Percentiles rank a stretch among this genome's conserved stretches.
Conservation (phyloP, 2,113 vertebrate genomes). For the Pygoscelis adeliae region DNA sequence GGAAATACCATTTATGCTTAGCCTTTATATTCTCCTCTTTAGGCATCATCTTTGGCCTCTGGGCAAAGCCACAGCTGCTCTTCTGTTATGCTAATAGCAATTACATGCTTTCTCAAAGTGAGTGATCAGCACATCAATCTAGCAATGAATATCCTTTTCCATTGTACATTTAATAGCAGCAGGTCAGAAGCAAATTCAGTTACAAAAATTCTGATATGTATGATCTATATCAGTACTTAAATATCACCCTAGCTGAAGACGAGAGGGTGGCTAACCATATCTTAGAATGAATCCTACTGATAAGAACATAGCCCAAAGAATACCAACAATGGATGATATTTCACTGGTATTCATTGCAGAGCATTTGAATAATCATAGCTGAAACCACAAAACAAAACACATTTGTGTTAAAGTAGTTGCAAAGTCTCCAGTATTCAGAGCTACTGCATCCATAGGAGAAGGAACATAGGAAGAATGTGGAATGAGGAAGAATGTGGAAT, state of each 20-base stretch:
- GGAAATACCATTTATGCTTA: background rate
- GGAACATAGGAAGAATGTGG: background rate
- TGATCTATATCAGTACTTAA: background rate
- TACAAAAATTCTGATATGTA: background rate
- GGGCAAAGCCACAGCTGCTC: background rate
- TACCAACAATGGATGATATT: background rate
- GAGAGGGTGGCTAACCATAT: background rate
- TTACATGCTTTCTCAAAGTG: background rate
- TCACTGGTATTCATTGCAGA: background rate
- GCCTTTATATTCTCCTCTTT: background rate
- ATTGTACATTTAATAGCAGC: background rate
- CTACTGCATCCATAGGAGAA: background rate
- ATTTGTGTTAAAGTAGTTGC: background rate
- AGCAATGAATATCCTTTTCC: background rate
- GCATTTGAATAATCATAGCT: background rate
- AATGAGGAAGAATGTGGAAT: background rate
- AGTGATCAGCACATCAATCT: background rate
- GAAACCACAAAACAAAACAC: background rate
- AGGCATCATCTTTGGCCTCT: background rate
- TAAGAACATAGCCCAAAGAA: background rate
- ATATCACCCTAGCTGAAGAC: background rate
- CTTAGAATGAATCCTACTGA: background rate
- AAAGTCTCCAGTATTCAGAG: background rate
- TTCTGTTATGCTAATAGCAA: background rate
- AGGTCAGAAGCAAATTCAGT: background rate